phyloP scores from a whole-genome alignment of 2,113 vertebrate genomes.

The Thamnaconus septentrionalis region DNA sequence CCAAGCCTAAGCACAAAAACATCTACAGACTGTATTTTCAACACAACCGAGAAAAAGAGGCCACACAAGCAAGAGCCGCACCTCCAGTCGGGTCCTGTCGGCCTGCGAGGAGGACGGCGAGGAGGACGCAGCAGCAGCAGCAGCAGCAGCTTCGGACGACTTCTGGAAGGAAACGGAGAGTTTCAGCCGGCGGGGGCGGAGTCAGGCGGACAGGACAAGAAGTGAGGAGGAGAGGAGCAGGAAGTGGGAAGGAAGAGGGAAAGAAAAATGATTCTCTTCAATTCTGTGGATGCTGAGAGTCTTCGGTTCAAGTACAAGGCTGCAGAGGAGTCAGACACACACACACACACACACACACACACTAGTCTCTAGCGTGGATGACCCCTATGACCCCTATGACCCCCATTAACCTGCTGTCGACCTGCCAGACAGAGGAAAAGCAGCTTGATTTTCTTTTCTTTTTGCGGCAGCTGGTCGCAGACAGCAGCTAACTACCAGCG shows the following conservation, averaged over 20 bases:
- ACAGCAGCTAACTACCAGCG: too few relatives aligned
- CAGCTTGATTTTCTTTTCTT: background rate
- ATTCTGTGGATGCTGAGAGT: slow-evolving; percentile 18
- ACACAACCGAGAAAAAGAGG: background rate
- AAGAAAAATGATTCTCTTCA: slow-evolving; percentile 36
- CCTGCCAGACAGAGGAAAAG: slow-evolving; percentile 26
- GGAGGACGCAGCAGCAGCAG: slow-evolving; percentile 80
- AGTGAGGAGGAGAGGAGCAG: slow-evolving; percentile 3
- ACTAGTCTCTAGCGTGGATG: background rate
- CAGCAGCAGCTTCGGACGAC: slow-evolving; percentile 84
- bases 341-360: slow-evolving; percentile 10
- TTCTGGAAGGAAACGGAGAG: slow-evolving; percentile 73
- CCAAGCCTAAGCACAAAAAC: too few relatives aligned
- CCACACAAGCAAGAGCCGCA: slow-evolving; percentile 54
- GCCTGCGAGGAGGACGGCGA: slow-evolving; percentile 86
- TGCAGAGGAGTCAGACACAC: background rate
- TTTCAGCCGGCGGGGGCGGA: background rate
- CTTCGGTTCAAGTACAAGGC: slow-evolving; percentile 20
- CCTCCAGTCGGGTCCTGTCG: slow-evolving; percentile 92
- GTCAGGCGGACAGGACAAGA: slow-evolving; percentile 9
- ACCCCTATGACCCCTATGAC: slow-evolving; percentile 21
- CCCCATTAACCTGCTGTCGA: slow-evolving; percentile 44
- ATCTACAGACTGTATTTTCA: background rate
- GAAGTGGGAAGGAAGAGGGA: slow-evolving; percentile 9
- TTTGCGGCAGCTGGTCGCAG: too few relatives aligned